A percentile compares a stretch with the other conserved stretches of the same genome.
Evolutionary conservation across 2,888 invertebrate genomes (phyloP).

Genomic region (Crioceris asparagi): DNA sequence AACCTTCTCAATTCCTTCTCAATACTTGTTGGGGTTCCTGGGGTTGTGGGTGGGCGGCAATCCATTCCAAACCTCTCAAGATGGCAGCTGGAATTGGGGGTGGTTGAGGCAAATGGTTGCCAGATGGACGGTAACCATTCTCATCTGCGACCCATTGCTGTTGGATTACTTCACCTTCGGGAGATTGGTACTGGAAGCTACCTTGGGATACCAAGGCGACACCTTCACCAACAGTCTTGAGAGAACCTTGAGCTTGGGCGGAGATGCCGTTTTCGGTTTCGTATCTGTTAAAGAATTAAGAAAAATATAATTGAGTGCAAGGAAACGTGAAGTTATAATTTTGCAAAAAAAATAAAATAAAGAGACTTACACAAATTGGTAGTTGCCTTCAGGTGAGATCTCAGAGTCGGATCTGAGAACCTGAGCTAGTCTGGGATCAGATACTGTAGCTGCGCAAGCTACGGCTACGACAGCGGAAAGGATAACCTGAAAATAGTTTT

Average conservation of each 20-base stretch:
- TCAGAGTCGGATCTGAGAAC: slow-evolving; percentile 7
- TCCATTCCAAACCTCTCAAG: slow-evolving; percentile 3
- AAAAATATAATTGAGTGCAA: too few species aligned
- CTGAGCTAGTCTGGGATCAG: background rate
- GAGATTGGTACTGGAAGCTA: slow-evolving; percentile 44
- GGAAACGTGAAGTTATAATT: too few species aligned
- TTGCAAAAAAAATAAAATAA: too few species aligned
- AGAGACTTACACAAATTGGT: slow-evolving; percentile 8
- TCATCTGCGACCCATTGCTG: slow-evolving; percentile 8
- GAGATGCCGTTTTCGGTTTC: slow-evolving; percentile 10
- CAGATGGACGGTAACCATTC: slow-evolving; percentile 9
- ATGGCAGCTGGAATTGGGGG: slow-evolving; percentile 5
- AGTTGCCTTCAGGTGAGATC: slow-evolving; percentile 8
- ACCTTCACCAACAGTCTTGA: slow-evolving; percentile 33
- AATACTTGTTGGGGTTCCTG: too few species aligned
- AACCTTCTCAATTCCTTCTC: too few species aligned
- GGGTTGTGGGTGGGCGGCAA: slow-evolving; percentile 1
- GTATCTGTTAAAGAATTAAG: slow-evolving; percentile 6
- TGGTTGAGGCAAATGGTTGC: slow-evolving; percentile 5
- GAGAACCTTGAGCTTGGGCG: slow-evolving; percentile 5
- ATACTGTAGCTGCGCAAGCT: slow-evolving; percentile 1
- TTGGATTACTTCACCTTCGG: slow-evolving; percentile 43
- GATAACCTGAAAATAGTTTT: slow-evolving; percentile 8
- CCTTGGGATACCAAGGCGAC: slow-evolving; percentile 65
- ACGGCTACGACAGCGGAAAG: slow-evolving; percentile 5